These are phyloP conservation scores for Saguinus oedipus DNA, from an alignment of 2,797 vertebrate species.

Conservation along the genomic window DNA sequence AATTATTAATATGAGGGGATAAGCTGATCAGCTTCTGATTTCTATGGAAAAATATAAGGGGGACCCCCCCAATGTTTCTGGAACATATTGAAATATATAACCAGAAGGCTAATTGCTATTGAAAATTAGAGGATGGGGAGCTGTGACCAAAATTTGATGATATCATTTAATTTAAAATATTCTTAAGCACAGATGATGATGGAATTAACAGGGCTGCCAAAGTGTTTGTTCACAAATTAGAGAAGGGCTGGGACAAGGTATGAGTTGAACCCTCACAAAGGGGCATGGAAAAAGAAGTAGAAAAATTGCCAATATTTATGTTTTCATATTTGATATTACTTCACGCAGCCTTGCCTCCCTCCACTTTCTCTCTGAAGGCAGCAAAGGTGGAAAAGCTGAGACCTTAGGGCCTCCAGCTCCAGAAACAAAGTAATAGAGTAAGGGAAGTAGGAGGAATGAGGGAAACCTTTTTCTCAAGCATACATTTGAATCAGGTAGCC, in stretches of 20 bases:
- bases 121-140: constrained; percentile 24
- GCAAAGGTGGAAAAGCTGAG: background rate
- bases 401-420: background rate
- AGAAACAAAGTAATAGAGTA: background rate
- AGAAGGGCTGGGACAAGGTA: background rate
- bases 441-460: background rate
- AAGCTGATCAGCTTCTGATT: background rate
- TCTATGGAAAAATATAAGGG: background rate
- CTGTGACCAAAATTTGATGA: constrained; percentile 30
- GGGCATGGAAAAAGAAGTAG: background rate
- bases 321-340: no score
- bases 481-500: background rate
- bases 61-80: background rate
- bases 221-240: background rate
- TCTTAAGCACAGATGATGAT: background rate
- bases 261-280: background rate
- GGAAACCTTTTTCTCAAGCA: no score
- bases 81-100: constrained; percentile 1
- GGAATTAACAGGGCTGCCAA: background rate
- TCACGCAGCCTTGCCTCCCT: background rate
- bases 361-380: background rate
- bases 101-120: background rate
- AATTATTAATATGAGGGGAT: background rate
- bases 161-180: constrained; percentile 24
- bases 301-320: background rate